These are phyloP conservation scores for Coregonus sp. DNA, from an alignment of 2,797 vertebrate genomes.

Conservation along the genomic window DNA sequence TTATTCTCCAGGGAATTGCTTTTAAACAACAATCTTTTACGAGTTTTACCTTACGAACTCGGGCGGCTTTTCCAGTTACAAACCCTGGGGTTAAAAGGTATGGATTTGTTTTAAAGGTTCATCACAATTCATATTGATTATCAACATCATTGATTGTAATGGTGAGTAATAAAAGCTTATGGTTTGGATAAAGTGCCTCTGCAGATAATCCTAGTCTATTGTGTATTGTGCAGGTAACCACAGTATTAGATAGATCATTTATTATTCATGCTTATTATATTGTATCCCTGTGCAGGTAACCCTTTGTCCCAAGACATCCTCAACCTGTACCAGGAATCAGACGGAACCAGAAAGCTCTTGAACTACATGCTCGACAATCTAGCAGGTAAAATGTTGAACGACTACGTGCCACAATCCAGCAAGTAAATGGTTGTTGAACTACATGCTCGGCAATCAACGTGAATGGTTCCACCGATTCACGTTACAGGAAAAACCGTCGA, in stretches of 20 bases:
- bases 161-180: too few relatives aligned
- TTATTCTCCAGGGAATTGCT: constrained; percentile 92
- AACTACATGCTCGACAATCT: constrained; percentile 99
- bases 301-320: constrained; percentile 99
- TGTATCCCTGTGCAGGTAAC: constrained; percentile 82
- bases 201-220: too few relatives aligned
- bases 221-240: too few relatives aligned
- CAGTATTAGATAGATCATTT: too few relatives aligned
- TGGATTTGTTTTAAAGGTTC: constrained; percentile 19
- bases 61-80: constrained; percentile 98
- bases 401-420: too few relatives aligned
- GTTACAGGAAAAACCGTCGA: not conserved
- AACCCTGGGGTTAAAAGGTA: constrained; percentile 96
- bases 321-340: constrained; percentile 95
- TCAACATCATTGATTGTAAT: too few relatives aligned
- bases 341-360: constrained; percentile 97
- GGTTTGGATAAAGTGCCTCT: too few relatives aligned
- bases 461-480: constrained; percentile 10
- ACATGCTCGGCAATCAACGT: constrained; percentile 73
- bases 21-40: constrained; percentile 99
- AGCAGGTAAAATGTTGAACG: constrained; percentile 79
- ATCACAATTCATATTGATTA: too few relatives aligned
- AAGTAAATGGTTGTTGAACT: not conserved
- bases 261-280: not conserved
- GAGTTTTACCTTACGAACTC: constrained; percentile 99